Evolutionary conservation across 2,888 invertebrate genomes (phyloP).

Genomic region (Desoria tigrina): DNA sequence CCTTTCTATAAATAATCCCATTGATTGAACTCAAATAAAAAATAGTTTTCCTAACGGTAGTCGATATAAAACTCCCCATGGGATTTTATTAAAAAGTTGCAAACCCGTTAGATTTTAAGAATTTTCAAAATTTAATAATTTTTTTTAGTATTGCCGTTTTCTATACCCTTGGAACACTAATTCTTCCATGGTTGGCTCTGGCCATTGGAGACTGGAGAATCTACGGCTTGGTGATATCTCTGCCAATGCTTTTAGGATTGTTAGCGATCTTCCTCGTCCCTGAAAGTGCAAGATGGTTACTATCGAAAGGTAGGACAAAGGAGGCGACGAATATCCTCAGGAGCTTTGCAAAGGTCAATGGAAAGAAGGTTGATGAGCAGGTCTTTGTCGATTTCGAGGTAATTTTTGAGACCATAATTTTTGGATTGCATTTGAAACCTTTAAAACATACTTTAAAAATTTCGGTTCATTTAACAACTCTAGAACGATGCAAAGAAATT

Average conservation of each 20-base stretch:
- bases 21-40: too few species aligned
- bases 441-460: background rate
- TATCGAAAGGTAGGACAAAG: conserved; percentile 80
- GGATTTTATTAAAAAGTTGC: too few species aligned
- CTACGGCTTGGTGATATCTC: conserved; percentile 76
- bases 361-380: conserved; percentile 71
- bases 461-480: background rate
- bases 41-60: too few species aligned
- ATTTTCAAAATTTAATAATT: background rate
- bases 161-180: conserved; percentile 77
- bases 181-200: conserved; percentile 82
- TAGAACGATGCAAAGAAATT: conserved; percentile 63
- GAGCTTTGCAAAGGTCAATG: conserved; percentile 78
- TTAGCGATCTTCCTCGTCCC: conserved; percentile 56
- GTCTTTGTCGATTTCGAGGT: conserved; percentile 74
- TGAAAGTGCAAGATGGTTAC: conserved; percentile 85
- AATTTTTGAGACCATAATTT: conserved; percentile 32
- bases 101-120: too few species aligned
- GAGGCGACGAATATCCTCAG: conserved; percentile 75
- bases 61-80: too few species aligned
- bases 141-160: conserved; percentile 71
- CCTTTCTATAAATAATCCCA: too few species aligned
- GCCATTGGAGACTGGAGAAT: conserved; percentile 77
- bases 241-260: conserved; percentile 64
- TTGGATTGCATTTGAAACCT: background rate